Base-by-base conservation (phyloP, 2,888 invertebrate species). In the Pogonocherus hispidulus region DNA sequence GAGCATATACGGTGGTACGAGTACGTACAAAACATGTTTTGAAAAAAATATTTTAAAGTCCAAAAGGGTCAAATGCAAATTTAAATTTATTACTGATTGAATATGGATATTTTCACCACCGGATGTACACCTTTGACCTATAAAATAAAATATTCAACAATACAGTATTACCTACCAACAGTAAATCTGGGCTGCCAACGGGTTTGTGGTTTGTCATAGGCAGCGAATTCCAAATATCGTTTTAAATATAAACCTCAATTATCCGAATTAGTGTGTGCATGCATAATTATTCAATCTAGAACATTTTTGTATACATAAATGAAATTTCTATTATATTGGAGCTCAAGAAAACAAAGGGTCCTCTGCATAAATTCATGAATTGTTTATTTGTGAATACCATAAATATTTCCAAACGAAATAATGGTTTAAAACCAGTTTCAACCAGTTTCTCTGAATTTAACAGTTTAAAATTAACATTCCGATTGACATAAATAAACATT, bases 71-170 rank as follows among this genome's bases (percentile, higher is more conserved):
- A 64, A 5, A 64, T 64, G 64, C 46, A 56, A 64, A 64, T 37
- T 63, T 47, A 37, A 63, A 55, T 54, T 35, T 64, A 69, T 67
- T 66, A 57, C 73, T 70, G 51, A 73, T 73, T 63, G 73, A 73
- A 73, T 73, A 73, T 73, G 69, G 60, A 73, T 73, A 67, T 51
- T 27, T 4, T 35, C 55, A 51, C 37, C 46, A 56, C 62, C 44
- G 62, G 44, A 63, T 51, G 23, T 63, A 44, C 23, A 67, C 63
- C 62, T 67, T 56, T 67, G 67, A 67, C 55, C 67, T 47, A 47
- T 47, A 32, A 16, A 47, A 63, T 63, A 56, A 63, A 65, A 56
- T 37, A 47, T 56, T 49, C 64, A 37, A 44, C 32, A 41, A 41
- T 41, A 9, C 32, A 11, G 32, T 5, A 2, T 32, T 32, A 8